These are phyloP conservation scores for Theristicus caerulescens DNA, from an alignment of 2,113 vertebrate species.

Conservation along the genomic window DNA sequence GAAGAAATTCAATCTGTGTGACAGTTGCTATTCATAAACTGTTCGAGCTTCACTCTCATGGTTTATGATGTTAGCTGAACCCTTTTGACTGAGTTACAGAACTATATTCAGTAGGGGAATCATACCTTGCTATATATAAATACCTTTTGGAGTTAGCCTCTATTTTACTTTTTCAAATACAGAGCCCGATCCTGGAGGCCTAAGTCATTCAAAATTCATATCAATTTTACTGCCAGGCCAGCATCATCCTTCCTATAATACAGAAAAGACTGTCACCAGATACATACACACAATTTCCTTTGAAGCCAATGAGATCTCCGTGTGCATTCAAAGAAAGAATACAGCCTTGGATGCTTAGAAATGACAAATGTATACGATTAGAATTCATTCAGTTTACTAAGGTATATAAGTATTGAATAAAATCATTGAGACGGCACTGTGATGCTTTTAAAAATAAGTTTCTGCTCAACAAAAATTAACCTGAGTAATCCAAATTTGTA, in stretches of 20 bases:
- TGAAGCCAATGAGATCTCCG: background rate
- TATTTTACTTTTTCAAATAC: conserved; percentile 21
- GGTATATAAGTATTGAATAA: background rate
- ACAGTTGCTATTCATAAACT: conserved; percentile 51
- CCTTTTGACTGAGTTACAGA: conserved; percentile 19
- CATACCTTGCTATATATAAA: background rate
- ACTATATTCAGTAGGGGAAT: conserved; percentile 4
- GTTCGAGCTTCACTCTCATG: background rate
- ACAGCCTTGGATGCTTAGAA: background rate
- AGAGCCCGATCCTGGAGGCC: background rate
- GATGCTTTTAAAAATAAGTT: background rate
- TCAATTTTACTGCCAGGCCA: background rate
- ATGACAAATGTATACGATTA: background rate
- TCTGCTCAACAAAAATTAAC: background rate
- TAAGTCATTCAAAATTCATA: conserved; percentile 1
- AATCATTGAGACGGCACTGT: background rate
- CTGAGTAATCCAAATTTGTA: background rate
- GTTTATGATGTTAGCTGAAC: conserved; percentile 36
- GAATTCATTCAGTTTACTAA: background rate
- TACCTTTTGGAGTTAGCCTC: background rate
- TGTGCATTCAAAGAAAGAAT: background rate
- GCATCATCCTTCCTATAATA: background rate
- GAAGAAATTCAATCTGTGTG: conserved; percentile 50
- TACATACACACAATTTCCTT: background rate
- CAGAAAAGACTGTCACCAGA: background rate